These are phyloP conservation scores for Zonitis immaculata DNA, from an alignment of 2,888 invertebrate species.

Conservation along the genomic window DNA sequence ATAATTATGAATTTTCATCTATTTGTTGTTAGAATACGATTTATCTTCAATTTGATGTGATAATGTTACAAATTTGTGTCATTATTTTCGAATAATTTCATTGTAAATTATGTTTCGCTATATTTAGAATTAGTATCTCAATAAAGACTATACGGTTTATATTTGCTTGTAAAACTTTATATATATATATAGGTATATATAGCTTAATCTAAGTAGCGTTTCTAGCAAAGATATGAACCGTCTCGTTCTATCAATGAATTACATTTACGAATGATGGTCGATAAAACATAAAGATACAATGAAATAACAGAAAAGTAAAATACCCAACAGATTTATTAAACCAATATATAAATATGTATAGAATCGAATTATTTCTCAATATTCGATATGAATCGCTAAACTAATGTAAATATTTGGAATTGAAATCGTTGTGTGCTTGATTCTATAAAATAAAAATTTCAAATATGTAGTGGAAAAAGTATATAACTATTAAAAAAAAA, in stretches of 20 bases:
- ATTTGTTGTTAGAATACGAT: no score
- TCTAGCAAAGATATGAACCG: background rate
- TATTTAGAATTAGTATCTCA: constrained; percentile 14
- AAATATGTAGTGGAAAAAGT: background rate
- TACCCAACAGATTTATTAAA: background rate
- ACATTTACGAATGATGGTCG: background rate
- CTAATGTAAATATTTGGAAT: background rate
- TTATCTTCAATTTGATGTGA: no score
- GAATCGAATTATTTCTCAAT: no score
- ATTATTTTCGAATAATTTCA: background rate
- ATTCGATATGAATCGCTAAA: no score
- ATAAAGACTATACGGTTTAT: constrained; percentile 16
- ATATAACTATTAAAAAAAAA: background rate
- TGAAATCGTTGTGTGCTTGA: no score
- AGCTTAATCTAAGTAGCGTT: background rate
- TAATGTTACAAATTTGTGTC: no score
- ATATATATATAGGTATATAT: no score
- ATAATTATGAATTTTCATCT: no score
- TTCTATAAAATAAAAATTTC: background rate
- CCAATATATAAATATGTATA: no score
- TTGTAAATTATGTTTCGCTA: constrained; percentile 12
- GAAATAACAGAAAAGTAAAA: background rate
- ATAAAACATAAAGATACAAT: background rate
- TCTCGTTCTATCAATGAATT: background rate
- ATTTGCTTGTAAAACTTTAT: constrained; percentile 16